Conservation (phyloP, 2,888 invertebrate genomes). For the Agonopterix alstromeriana region DNA sequence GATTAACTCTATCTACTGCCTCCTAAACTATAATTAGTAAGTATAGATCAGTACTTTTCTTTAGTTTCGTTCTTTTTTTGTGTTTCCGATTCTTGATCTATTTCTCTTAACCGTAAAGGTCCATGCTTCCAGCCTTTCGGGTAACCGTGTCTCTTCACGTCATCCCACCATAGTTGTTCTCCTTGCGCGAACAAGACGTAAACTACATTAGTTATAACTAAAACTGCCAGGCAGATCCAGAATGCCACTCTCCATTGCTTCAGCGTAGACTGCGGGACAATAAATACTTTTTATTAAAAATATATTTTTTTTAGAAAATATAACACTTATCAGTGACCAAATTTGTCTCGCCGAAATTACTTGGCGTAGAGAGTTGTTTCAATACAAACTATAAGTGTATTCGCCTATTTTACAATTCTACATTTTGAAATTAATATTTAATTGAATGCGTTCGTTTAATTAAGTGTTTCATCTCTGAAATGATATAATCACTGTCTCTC, state of each 20-base stretch:
- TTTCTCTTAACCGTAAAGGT: slow-evolving; percentile 34
- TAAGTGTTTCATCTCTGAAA: no score
- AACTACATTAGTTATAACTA: slow-evolving; percentile 80
- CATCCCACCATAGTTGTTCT: slow-evolving; percentile 86
- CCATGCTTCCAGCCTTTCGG: slow-evolving; percentile 59
- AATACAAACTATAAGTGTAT: no score
- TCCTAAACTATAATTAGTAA: no score
- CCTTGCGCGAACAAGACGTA: slow-evolving; percentile 85
- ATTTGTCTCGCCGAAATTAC: no score
- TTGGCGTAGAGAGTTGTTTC: no score
- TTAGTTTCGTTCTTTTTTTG: slow-evolving; percentile 22
- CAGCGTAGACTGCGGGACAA: slow-evolving; percentile 69
- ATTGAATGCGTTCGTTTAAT: no score
- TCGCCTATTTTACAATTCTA: no score
- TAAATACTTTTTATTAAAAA: background rate
- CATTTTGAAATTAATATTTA: no score
- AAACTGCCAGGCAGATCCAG: slow-evolving; percentile 85
- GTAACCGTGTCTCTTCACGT: slow-evolving; percentile 68
- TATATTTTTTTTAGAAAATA: background rate
- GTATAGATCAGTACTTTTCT: slow-evolving; percentile 9
- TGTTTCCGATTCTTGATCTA: slow-evolving; percentile 40
- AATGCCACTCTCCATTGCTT: slow-evolving; percentile 87
- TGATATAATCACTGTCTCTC: no score
- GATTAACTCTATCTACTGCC: no score
- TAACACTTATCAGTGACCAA: no score